Evolutionary conservation across 2,797 vertebrate species (phyloP).

Genomic region (Mus caroli): DNA sequence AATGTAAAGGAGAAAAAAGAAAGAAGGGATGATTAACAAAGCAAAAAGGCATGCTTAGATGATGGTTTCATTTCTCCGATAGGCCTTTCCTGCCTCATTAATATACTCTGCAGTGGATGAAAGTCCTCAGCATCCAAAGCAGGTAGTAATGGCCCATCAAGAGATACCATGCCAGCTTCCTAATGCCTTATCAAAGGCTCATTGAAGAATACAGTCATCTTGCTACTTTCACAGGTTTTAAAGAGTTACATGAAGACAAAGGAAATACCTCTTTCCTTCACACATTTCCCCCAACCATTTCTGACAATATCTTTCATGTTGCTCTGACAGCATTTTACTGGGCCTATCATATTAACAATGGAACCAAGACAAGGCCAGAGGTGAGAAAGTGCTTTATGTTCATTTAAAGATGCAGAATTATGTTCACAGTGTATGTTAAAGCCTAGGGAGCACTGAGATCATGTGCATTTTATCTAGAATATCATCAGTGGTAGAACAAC

Average conservation of each 20-base stretch:
- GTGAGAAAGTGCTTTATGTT: slow-evolving; percentile 56
- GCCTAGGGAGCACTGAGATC: neutral
- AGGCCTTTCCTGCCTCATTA: slow-evolving; percentile 83
- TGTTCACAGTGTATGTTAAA: slow-evolving; percentile 51
- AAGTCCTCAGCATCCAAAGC: slow-evolving; percentile 84
- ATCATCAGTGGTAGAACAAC: neutral
- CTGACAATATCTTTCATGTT: slow-evolving; percentile 77
- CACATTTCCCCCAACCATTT: slow-evolving; percentile 81
- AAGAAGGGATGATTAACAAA: slow-evolving; percentile 74
- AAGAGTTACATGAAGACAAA: slow-evolving; percentile 85
- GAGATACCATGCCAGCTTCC: slow-evolving; percentile 83
- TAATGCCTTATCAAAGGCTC: slow-evolving; percentile 87
- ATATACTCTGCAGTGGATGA: slow-evolving; percentile 82
- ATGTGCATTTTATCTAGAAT: neutral
- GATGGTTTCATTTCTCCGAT: slow-evolving; percentile 75
- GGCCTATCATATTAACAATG: slow-evolving; percentile 77
- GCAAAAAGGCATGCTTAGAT: slow-evolving; percentile 72
- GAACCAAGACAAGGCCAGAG: slow-evolving; percentile 70
- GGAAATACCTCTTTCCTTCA: slow-evolving; percentile 82
- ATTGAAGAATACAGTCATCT: slow-evolving; percentile 85
- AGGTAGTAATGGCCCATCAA: slow-evolving; percentile 85
- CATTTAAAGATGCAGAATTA: slow-evolving; percentile 63
- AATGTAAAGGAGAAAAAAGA: slow-evolving; percentile 72
- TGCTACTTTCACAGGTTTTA: slow-evolving; percentile 85
- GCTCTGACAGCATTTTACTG: slow-evolving; percentile 75